Conservation (phyloP, 2,113 vertebrate genomes). For the Thalassarche chlororhynchos region DNA sequence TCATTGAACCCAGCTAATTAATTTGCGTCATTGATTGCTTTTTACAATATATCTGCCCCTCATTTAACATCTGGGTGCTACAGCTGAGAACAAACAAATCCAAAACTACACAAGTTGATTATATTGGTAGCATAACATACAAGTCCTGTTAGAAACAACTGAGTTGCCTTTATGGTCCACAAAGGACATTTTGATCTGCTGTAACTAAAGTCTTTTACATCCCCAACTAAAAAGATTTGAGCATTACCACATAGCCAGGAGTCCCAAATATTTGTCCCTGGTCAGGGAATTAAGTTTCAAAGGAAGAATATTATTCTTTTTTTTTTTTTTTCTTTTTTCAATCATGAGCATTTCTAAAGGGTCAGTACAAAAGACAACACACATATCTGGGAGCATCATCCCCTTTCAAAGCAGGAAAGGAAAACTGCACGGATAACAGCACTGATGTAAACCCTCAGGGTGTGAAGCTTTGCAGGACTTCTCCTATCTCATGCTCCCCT, state of each 20-base stretch:
- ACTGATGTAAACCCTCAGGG: not conserved
- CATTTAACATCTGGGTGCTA: not conserved
- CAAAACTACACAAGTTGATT: not conserved
- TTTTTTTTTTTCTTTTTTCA: not conserved
- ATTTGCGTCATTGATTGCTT: slow-evolving; percentile 28
- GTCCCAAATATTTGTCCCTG: not conserved
- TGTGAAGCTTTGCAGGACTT: not conserved
- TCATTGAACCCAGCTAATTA: slow-evolving; percentile 32
- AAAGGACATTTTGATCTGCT: not conserved
- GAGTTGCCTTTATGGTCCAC: not conserved
- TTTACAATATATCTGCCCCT: not conserved
- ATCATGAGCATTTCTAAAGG: not conserved
- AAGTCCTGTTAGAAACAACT: not conserved
- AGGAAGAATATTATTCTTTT: not conserved
- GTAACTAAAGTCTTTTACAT: not conserved
- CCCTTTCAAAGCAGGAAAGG: not conserved
- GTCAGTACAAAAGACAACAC: not conserved
- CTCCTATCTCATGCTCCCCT: not conserved
- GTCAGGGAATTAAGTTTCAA: not conserved
- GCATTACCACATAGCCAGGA: not conserved
- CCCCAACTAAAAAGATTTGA: not conserved
- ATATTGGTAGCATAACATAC: not conserved
- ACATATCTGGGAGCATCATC: not conserved
- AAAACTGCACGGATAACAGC: not conserved
- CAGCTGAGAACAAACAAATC: not conserved